Evolutionary conservation across 2,113 vertebrate genomes (phyloP).

Genomic region (Chitala chitala): DNA sequence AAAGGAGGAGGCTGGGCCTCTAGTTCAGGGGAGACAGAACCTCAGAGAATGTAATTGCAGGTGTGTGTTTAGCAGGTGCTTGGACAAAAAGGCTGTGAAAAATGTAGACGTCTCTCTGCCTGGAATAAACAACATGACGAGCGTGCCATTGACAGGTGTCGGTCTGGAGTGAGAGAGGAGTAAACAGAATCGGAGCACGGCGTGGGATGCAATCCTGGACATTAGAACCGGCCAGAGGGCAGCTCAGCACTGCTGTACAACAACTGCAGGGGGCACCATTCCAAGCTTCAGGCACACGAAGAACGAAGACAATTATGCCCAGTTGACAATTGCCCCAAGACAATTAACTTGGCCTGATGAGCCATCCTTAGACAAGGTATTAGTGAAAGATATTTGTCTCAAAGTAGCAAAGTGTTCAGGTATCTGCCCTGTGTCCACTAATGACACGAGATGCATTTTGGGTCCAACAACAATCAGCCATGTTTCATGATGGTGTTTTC

Average conservation of each 20-base stretch:
- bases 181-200: too few species aligned
- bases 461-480: background rate
- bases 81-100: background rate
- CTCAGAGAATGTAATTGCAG: background rate
- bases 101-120: too few species aligned
- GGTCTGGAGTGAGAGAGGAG: too few species aligned
- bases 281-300: too few species aligned
- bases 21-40: background rate
- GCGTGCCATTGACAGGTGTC: background rate
- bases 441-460: background rate
- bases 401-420: too few species aligned
- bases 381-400: background rate
- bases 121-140: background rate
- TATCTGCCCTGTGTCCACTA: background rate
- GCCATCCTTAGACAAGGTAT: background rate
- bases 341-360: constrained; percentile 4
- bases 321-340: too few species aligned
- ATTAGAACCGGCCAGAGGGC: too few species aligned
- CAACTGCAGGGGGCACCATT: background rate
- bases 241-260: background rate
- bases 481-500: constrained; percentile 5
- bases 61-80: background rate
- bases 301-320: constrained; percentile 8
- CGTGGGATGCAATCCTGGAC: too few species aligned
- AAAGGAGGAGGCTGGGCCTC: background rate